A percentile compares a stretch with the other conserved stretches of the same genome.
phyloP scores from a whole-genome alignment of 2,797 vertebrate species.

The Threskiornis aethiopicus region DNA sequence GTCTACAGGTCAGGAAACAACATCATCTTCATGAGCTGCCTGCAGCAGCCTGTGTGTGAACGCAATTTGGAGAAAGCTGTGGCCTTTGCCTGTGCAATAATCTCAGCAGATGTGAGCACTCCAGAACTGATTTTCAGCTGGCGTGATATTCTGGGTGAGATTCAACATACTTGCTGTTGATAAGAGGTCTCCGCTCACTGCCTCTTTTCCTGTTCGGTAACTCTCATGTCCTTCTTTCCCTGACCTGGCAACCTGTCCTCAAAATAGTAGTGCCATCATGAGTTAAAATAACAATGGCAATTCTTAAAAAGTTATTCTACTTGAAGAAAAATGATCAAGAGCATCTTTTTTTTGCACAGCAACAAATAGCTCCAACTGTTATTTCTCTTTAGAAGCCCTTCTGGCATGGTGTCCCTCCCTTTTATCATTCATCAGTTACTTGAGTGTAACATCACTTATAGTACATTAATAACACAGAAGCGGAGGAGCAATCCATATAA shows the following conservation, averaged over 20 bases:
- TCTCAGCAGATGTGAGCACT: neutral
- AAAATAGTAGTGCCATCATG: fast-evolving
- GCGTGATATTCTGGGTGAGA: neutral
- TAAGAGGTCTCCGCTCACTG: neutral
- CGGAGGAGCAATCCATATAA: neutral
- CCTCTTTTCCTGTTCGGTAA: neutral
- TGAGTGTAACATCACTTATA: neutral
- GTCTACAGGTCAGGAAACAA: neutral
- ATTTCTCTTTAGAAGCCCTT: neutral
- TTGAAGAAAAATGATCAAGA: neutral
- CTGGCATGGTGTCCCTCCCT: neutral
- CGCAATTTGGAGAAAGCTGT: neutral
- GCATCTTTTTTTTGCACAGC: neutral
- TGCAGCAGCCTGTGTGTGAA: neutral
- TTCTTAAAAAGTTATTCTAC: neutral
- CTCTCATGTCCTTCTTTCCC: neutral
- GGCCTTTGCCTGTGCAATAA: neutral
- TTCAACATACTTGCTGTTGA: neutral
- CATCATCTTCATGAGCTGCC: neutral
- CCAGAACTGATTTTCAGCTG: neutral
- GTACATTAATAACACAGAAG: neutral
- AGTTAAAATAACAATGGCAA: neutral
- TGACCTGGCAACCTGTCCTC: neutral
- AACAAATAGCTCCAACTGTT: neutral
- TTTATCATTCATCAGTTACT: neutral